Conservation (phyloP, 2,888 invertebrate species). For the Unio pictorum region DNA sequence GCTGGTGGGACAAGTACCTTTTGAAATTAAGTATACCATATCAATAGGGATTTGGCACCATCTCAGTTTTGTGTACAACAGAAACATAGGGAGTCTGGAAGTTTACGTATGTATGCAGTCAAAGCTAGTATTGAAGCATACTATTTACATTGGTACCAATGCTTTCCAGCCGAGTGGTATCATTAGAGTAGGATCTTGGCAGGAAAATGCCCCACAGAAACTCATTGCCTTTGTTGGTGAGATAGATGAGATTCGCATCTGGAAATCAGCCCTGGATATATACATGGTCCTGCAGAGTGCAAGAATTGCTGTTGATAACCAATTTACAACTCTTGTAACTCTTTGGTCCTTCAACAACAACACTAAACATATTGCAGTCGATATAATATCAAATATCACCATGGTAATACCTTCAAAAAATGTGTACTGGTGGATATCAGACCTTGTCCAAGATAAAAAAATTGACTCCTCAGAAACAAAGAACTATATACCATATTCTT, state of each 20-base stretch:
- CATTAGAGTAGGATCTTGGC: constrained; percentile 16
- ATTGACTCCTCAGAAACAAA: neutral
- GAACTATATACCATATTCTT: neutral
- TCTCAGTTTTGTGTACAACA: constrained; percentile 12
- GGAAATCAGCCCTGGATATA: constrained; percentile 19
- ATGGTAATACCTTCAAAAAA: constrained; percentile 20
- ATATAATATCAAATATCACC: constrained; percentile 10
- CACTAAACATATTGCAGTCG: constrained; percentile 11
- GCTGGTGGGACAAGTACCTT: constrained; percentile 9
- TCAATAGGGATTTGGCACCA: constrained; percentile 16
- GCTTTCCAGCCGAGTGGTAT: constrained; percentile 7
- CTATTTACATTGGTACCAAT: no score
- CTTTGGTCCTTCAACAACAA: constrained; percentile 31
- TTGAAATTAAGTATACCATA: constrained; percentile 7
- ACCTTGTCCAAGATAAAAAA: constrained; percentile 2
- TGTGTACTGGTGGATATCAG: constrained; percentile 13
- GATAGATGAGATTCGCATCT: constrained; percentile 24
- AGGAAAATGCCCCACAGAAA: constrained; percentile 12
- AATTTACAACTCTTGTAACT: constrained; percentile 13
- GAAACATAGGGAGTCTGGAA: neutral
- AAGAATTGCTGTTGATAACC: constrained; percentile 7
- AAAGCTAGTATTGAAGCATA: no score
- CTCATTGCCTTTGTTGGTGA: constrained; percentile 1
- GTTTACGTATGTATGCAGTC: no score
- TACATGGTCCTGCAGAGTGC: constrained; percentile 21